Percentiles rank a stretch among this genome's conserved stretches.
These are phyloP conservation scores for Platynereis dumerilii DNA, from an alignment of 2,888 invertebrate genomes.

Conservation along the genomic window DNA sequence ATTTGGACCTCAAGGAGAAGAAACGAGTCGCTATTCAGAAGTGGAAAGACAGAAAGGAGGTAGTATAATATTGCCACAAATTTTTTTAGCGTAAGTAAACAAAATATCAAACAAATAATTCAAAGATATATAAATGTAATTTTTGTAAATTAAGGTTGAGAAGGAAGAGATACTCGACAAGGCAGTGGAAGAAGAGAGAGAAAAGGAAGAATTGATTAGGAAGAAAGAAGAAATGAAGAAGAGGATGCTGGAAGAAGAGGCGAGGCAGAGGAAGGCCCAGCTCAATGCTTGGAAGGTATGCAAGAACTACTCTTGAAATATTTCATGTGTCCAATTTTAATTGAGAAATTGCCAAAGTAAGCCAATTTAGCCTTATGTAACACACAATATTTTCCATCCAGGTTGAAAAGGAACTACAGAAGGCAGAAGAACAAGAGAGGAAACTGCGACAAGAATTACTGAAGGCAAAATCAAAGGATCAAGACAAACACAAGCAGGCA, in stretches of 20 bases:
- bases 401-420: slow-evolving; percentile 58
- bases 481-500: slow-evolving; percentile 52
- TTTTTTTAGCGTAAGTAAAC: not conserved
- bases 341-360: not conserved
- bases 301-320: too few relatives aligned
- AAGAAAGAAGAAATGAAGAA: slow-evolving; percentile 40
- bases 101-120: too few relatives aligned
- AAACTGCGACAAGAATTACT: slow-evolving; percentile 49
- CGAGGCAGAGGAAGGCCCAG: slow-evolving; percentile 46
- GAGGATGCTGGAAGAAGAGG: slow-evolving; percentile 45
- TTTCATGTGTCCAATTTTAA: too few relatives aligned
- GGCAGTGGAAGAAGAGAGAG: slow-evolving; percentile 32
- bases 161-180: slow-evolving; percentile 45
- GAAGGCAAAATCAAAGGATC: slow-evolving; percentile 47
- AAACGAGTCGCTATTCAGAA: slow-evolving; percentile 61
- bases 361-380: not conserved
- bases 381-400: too few relatives aligned
- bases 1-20: slow-evolving; percentile 51
- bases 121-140: too few relatives aligned
- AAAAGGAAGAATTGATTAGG: slow-evolving; percentile 40
- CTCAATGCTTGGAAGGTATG: slow-evolving; percentile 59
- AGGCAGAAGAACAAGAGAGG: slow-evolving; percentile 53
- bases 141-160: slow-evolving; percentile 45
- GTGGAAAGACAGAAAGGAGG: slow-evolving; percentile 60
- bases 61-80: slow-evolving; percentile 28